Evolutionary conservation across 2,113 vertebrate species (phyloP).

Genomic region (Leptosomus discolor): DNA sequence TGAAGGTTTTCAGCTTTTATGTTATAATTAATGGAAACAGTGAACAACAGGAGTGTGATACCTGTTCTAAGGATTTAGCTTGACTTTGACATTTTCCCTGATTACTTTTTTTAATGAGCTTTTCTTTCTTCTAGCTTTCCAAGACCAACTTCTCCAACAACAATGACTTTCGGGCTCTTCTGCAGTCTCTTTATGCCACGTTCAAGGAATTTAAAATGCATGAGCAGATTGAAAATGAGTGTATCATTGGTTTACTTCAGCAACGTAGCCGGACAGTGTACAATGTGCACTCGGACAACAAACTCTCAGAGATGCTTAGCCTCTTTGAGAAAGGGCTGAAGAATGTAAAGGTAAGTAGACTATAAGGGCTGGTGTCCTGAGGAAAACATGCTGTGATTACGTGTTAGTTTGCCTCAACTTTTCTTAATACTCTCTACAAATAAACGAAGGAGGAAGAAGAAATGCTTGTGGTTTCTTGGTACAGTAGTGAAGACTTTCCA

Average conservation of each 20-base stretch:
- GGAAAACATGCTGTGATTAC: not conserved
- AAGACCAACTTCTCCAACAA: conserved; percentile 99
- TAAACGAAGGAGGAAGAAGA: not conserved
- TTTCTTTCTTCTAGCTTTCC: conserved; percentile 82
- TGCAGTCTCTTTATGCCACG: conserved; percentile 91
- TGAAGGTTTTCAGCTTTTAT: not conserved
- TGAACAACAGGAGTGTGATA: not conserved
- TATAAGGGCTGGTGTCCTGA: not conserved
- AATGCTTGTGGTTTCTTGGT: not conserved
- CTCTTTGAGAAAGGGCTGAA: conserved; percentile 95
- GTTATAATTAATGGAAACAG: not conserved
- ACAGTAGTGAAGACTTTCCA: not conserved
- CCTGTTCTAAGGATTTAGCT: not conserved
- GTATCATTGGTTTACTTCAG: conserved; percentile 92
- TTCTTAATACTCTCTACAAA: not conserved
- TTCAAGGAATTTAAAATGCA: conserved; percentile 99
- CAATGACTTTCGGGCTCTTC: conserved; percentile 95
- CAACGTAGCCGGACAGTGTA: conserved; percentile 93
- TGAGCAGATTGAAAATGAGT: conserved; percentile 98
- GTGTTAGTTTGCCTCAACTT: not conserved
- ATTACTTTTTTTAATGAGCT: not conserved
- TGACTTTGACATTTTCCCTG: too few species aligned
- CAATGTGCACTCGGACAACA: conserved; percentile 96
- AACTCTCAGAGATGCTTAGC: conserved; percentile 95
- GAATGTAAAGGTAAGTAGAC: conserved; percentile 85